phyloP scores from a whole-genome alignment of 2,113 vertebrate species.

The Erythrocercus mccallii region DNA sequence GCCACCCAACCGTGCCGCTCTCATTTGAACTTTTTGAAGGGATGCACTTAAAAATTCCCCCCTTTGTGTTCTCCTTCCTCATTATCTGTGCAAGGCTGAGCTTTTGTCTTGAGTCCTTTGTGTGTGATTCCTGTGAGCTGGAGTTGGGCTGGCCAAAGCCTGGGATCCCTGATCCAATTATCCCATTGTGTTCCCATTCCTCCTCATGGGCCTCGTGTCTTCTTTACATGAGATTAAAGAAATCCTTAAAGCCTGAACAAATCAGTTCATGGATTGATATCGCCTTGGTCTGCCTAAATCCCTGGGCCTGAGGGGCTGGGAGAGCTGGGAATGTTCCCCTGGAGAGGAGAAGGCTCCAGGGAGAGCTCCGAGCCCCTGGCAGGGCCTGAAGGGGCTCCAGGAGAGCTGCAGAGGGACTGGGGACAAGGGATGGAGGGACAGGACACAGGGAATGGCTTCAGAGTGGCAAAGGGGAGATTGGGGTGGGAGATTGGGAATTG shows the following conservation, averaged over 20 bases:
- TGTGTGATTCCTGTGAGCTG: neutral
- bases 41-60: neutral
- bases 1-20: neutral
- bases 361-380: neutral
- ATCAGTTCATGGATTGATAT: neutral
- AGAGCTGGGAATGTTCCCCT: neutral
- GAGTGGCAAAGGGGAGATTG: too few species aligned
- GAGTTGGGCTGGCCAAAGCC: too few species aligned
- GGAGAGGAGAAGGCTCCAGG: neutral
- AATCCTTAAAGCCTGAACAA: constrained; percentile 19
- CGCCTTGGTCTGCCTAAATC: neutral
- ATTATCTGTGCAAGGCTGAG: neutral
- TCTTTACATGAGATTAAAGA: neutral
- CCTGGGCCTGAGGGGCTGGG: neutral
- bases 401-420: too few species aligned
- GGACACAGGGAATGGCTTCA: too few species aligned
- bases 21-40: neutral
- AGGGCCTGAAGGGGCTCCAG: neutral
- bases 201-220: neutral
- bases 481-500: too few species aligned
- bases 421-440: too few species aligned
- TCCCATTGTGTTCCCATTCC: neutral
- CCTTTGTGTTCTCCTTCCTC: neutral
- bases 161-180: constrained; percentile 25
- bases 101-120: constrained; percentile 1